These are phyloP conservation scores for Papilio polytes DNA, from an alignment of 1,140 invertebrate species.

Conservation along the genomic window DNA sequence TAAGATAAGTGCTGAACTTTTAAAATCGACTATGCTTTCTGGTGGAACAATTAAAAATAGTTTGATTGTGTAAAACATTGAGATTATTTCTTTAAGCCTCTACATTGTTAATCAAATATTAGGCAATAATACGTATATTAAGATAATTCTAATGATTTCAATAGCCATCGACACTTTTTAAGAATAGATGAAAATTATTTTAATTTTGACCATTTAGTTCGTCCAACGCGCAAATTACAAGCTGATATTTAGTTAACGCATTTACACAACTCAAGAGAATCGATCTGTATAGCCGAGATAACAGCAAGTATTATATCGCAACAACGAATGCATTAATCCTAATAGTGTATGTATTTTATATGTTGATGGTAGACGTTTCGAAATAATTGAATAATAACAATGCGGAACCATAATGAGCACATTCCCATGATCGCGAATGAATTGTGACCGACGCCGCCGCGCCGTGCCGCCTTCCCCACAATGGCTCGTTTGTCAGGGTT, in stretches of 20 bases:
- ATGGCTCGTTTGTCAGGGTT: constrained; percentile 74
- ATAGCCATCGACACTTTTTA: too few species aligned
- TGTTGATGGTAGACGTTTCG: constrained; percentile 24
- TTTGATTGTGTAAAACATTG: background rate
- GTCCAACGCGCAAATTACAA: background rate
- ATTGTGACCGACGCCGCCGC: constrained; percentile 47
- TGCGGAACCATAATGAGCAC: constrained; percentile 67
- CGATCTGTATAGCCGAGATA: background rate
- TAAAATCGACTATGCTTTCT: background rate
- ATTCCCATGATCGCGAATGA: constrained; percentile 60
- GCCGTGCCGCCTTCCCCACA: constrained; percentile 54
- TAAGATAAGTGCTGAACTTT: constrained; percentile 2
- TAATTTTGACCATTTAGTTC: background rate
- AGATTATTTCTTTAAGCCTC: background rate
- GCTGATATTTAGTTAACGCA: background rate
- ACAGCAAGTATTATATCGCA: background rate
- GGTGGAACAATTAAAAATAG: background rate
- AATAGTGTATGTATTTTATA: constrained; percentile 1
- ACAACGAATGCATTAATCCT: background rate
- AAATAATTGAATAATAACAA: constrained; percentile 38
- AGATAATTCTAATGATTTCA: background rate
- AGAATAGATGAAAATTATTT: background rate
- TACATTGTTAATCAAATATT: background rate
- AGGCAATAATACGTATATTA: too few species aligned
- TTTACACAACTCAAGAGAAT: constrained; percentile 5